These are phyloP conservation scores for Pyralis farinalis DNA, from an alignment of 2,888 invertebrate genomes.

Conservation along the genomic window DNA sequence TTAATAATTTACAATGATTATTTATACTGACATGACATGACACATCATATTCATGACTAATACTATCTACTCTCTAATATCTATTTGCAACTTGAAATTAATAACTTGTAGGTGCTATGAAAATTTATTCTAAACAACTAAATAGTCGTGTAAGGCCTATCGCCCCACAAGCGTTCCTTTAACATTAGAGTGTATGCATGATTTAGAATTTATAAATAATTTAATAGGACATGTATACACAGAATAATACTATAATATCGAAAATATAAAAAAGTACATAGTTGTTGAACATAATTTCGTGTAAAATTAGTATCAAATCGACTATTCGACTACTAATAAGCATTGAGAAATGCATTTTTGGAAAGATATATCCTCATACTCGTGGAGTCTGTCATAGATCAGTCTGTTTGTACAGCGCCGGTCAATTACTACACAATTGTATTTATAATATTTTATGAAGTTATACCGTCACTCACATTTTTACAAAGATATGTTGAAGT, in stretches of 20 bases:
- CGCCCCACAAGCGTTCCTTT: conserved; percentile 64
- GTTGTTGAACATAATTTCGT: conserved; percentile 38
- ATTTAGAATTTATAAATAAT: conserved; percentile 76
- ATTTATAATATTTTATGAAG: conserved; percentile 34
- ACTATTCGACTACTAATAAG: conserved; percentile 51
- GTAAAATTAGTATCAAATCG: conserved; percentile 40
- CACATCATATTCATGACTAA: conserved; percentile 77
- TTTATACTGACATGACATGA: conserved; percentile 80
- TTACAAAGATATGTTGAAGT: conserved; percentile 79
- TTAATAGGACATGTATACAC: conserved; percentile 72
- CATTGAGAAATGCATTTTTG: conserved; percentile 68
- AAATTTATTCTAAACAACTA: conserved; percentile 72
- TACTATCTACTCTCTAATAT: conserved; percentile 68
- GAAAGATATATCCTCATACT: conserved; percentile 43
- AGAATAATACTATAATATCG: conserved; percentile 40
- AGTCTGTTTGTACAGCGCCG: conserved; percentile 59
- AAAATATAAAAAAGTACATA: conserved; percentile 56
- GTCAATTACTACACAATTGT: conserved; percentile 40
- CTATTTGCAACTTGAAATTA: conserved; percentile 75
- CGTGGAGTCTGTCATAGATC: conserved; percentile 44
- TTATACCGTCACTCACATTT: conserved; percentile 62
- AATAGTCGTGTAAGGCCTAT: conserved; percentile 64
- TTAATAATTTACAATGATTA: conserved; percentile 81
- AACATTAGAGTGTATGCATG: conserved; percentile 79
- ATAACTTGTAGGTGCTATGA: conserved; percentile 75